Percentiles rank a stretch among this genome's conserved stretches.
Evolutionary conservation across 64 coral and sea anemone genomes (phyloP).

Genomic region (Stichodactyla mertensii): DNA sequence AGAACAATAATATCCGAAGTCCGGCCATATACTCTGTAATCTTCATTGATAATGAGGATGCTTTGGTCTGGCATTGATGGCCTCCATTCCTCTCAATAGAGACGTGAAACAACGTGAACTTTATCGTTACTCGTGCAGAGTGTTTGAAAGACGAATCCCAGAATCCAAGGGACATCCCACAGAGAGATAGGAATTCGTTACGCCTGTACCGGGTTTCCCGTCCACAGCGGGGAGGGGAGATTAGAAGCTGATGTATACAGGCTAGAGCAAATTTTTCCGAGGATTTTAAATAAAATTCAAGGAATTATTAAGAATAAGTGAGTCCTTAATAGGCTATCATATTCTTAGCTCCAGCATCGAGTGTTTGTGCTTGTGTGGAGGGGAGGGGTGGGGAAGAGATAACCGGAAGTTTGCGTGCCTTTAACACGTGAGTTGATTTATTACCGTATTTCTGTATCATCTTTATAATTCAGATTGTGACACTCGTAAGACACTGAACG

Average conservation of each 20-base stretch:
- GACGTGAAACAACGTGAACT: not conserved
- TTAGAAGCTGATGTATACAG: not conserved
- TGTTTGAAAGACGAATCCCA: not conserved
- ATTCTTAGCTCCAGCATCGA: too few relatives aligned
- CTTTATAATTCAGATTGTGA: constrained; percentile 20
- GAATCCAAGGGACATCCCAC: not conserved
- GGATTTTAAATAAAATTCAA: too few relatives aligned
- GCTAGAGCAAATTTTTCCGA: too few relatives aligned
- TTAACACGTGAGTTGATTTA: not conserved
- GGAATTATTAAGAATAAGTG: too few relatives aligned
- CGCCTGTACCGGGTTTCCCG: too few relatives aligned
- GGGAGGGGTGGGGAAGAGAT: not conserved
- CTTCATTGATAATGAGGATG: too few relatives aligned
- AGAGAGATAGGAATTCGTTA: not conserved
- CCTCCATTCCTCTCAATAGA: too few relatives aligned
- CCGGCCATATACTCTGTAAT: too few relatives aligned
- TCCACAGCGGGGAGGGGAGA: not conserved
- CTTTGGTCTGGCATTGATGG: too few relatives aligned
- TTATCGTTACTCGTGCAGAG: not conserved
- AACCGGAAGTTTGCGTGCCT: not conserved
- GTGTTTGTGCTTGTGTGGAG: too few relatives aligned
- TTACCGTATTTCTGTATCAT: not conserved
- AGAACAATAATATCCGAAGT: too few relatives aligned
- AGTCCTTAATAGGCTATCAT: too few relatives aligned
- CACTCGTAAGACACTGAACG: constrained; percentile 28